Conservation (phyloP, 37 sponge, comb jelly and placozoan species). For the Spongilla lacustris region DNA sequence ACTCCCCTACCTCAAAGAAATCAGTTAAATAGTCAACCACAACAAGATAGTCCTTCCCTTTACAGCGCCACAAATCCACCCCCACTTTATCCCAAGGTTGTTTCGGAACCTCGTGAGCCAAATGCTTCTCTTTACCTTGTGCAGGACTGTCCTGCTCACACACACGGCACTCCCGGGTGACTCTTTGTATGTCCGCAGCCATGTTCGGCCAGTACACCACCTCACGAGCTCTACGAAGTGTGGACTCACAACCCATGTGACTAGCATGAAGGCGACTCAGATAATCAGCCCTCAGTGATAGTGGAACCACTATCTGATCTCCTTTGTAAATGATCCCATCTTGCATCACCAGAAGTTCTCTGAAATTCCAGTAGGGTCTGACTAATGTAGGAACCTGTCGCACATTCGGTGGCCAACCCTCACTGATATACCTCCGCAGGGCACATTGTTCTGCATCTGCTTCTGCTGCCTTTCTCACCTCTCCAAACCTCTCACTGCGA, state of each 20-base stretch:
- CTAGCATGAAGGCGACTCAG: background rate
- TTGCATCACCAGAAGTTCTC: conserved; percentile 1
- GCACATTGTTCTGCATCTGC: conserved; percentile 1
- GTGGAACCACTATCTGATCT: conserved; percentile 1
- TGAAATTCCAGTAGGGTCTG: conserved; percentile 1
- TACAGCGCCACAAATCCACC: conserved; percentile 9
- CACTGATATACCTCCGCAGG: background rate
- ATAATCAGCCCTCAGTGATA: background rate
- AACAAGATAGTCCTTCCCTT: conserved; percentile 33
- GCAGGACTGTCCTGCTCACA: conserved; percentile 15
- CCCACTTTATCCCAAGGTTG: conserved; percentile 41
- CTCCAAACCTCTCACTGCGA: background rate
- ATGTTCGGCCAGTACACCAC: conserved; percentile 32
- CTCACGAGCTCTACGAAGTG: background rate
- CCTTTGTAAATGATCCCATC: conserved; percentile 1
- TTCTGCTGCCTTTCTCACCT: background rate
- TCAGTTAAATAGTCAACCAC: conserved; percentile 39
- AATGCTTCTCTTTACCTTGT: conserved; percentile 26
- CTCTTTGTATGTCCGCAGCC: conserved; percentile 15
- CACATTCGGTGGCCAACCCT: background rate
- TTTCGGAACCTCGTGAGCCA: conserved; percentile 15
- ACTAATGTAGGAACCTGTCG: background rate
- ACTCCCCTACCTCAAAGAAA: conserved; percentile 2
- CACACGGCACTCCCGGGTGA: conserved; percentile 15
- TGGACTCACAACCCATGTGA: conserved; percentile 1